A percentile compares a stretch with the other conserved stretches of the same genome.
Evolutionary conservation across 2,113 vertebrate genomes (phyloP).

Genomic region (Nibea coibor): DNA sequence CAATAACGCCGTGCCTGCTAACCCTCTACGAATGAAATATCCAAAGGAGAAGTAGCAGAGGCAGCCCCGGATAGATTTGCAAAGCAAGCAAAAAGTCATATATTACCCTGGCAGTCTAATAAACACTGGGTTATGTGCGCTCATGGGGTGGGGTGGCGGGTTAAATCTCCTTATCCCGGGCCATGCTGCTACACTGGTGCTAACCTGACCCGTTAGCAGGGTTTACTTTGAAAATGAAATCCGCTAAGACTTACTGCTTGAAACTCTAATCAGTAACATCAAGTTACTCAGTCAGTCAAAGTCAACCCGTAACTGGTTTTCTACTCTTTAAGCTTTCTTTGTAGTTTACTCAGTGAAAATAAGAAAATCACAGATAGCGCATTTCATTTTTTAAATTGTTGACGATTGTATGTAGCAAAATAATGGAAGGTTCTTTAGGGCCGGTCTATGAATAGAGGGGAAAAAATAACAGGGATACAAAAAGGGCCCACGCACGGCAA

Average conservation of each 20-base stretch:
- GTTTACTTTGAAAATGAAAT: conserved; percentile 77
- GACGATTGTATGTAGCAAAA: no score
- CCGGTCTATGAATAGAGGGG: conserved; percentile 4
- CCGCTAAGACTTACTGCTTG: conserved; percentile 67
- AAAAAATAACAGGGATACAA: conserved; percentile 32
- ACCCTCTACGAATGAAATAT: conserved; percentile 78
- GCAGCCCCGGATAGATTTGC: conserved; percentile 74
- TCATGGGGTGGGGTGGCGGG: conserved; percentile 34
- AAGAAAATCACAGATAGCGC: no score
- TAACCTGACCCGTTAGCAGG: conserved; percentile 73
- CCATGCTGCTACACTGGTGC: conserved; percentile 58
- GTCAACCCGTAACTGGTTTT: conserved; percentile 24
- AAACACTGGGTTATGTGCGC: conserved; percentile 66
- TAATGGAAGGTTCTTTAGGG: conserved; percentile 1
- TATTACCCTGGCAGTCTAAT: conserved; percentile 76
- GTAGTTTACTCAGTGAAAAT: neutral
- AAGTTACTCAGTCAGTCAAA: conserved; percentile 32
- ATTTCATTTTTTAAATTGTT: no score
- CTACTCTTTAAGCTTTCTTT: neutral
- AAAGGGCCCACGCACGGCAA: conserved; percentile 39
- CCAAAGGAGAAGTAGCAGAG: conserved; percentile 69
- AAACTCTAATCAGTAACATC: conserved; percentile 63
- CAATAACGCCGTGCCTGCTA: conserved; percentile 78
- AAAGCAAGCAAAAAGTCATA: conserved; percentile 80
- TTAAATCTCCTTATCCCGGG: conserved; percentile 76